Conservation (phyloP, 2,888 invertebrate species). For the Apeira syringaria region DNA sequence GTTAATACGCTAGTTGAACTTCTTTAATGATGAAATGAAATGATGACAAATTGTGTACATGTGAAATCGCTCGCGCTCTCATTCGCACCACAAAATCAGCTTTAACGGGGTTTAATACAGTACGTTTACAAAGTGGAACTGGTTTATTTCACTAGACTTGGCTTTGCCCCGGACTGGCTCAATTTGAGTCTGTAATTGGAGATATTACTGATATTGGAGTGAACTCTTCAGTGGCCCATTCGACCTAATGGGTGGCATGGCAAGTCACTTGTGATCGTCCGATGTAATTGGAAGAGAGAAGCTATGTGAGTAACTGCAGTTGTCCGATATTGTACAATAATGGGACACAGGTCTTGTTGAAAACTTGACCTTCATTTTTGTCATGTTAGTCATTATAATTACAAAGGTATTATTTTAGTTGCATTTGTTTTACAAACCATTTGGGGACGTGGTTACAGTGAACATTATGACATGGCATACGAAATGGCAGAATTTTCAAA, state of each 20-base stretch:
- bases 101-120: constrained; percentile 63
- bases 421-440: no score
- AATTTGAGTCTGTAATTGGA: constrained; percentile 48
- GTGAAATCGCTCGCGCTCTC: constrained; percentile 1
- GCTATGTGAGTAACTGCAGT: background rate
- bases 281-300: constrained; percentile 4
- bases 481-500: no score
- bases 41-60: no score
- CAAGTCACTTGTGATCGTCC: constrained; percentile 11
- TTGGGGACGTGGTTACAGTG: no score
- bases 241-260: constrained; percentile 5
- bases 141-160: constrained; percentile 61
- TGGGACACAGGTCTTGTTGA: background rate
- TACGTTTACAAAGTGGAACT: constrained; percentile 62
- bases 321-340: background rate
- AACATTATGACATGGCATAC: no score
- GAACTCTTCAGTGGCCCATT: constrained; percentile 12
- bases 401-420: no score
- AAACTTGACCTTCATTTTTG: no score
- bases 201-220: constrained; percentile 18
- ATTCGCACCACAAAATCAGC: constrained; percentile 42
- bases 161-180: constrained; percentile 45
- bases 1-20: no score
- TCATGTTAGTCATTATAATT: no score
- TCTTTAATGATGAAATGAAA: no score